phyloP scores from a whole-genome alignment of 2,113 vertebrate species.

The Machaerirhynchus nigripectus region DNA sequence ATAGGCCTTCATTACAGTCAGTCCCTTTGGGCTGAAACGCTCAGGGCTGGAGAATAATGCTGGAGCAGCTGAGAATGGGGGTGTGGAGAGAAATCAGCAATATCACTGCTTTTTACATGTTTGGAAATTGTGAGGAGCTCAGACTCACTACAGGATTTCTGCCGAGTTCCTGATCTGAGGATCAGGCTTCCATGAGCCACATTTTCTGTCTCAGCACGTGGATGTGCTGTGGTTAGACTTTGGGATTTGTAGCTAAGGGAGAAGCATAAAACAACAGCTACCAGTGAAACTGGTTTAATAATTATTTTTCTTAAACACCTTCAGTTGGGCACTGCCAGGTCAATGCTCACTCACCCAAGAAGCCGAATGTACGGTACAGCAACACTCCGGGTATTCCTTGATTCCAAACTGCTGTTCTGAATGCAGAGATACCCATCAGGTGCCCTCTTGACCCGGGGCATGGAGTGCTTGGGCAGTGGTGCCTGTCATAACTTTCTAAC shows the following conservation, averaged over 20 bases:
- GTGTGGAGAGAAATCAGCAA: neutral
- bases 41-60: neutral
- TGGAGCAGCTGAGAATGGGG: neutral
- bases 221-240: neutral
- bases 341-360: neutral
- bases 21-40: neutral
- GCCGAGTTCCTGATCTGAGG: neutral
- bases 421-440: neutral
- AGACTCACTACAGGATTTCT: neutral
- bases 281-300: neutral
- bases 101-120: neutral
- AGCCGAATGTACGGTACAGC: neutral
- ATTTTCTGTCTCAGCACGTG: neutral
- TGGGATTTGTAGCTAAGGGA: neutral
- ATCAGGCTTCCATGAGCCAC: neutral
- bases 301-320: neutral
- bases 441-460: neutral
- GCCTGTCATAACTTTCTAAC: neutral
- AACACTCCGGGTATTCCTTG: neutral
- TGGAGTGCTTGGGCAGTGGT: neutral
- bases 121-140: neutral
- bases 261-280: neutral
- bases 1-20: neutral
- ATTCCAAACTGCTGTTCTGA: neutral
- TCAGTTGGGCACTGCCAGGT: neutral